A percentile compares a stretch with the other conserved stretches of the same genome.
These are phyloP conservation scores for Dromococcyx pavoninus DNA, from an alignment of 2,797 vertebrate species.

Conservation along the genomic window DNA sequence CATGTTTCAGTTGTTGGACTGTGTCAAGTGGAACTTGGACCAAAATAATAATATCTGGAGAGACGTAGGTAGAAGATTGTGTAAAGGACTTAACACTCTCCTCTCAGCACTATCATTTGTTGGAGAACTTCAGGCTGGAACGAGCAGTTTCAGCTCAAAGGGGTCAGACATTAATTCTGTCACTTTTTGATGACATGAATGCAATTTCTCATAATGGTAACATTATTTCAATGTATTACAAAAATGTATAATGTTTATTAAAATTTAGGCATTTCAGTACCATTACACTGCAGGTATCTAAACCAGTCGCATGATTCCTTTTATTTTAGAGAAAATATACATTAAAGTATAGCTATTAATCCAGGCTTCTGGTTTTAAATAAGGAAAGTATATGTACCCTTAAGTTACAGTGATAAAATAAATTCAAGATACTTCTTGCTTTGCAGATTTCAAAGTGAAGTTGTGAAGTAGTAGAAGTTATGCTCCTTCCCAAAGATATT, in stretches of 20 bases:
- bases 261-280: not conserved
- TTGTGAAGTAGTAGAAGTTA: not conserved
- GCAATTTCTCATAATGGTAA: not conserved
- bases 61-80: fast-evolving
- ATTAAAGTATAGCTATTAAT: not conserved
- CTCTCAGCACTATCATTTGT: not conserved
- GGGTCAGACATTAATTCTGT: not conserved
- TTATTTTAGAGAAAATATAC: not conserved
- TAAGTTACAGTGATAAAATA: not conserved
- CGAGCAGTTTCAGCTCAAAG: not conserved
- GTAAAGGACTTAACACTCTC: not conserved
- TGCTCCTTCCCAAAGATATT: not conserved
- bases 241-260: not conserved
- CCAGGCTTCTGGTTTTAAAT: not conserved
- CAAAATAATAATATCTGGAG: not conserved
- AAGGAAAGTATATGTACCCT: not conserved
- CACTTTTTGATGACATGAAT: not conserved
- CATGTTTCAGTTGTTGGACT: not conserved
- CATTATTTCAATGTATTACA: not conserved
- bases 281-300: not conserved
- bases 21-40: not conserved
- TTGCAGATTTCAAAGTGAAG: not conserved
- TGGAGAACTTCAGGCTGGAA: not conserved
- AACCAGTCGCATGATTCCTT: not conserved
- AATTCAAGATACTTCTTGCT: not conserved